Conservation (phyloP, 2,888 invertebrate genomes). For the Lottia scabra region DNA sequence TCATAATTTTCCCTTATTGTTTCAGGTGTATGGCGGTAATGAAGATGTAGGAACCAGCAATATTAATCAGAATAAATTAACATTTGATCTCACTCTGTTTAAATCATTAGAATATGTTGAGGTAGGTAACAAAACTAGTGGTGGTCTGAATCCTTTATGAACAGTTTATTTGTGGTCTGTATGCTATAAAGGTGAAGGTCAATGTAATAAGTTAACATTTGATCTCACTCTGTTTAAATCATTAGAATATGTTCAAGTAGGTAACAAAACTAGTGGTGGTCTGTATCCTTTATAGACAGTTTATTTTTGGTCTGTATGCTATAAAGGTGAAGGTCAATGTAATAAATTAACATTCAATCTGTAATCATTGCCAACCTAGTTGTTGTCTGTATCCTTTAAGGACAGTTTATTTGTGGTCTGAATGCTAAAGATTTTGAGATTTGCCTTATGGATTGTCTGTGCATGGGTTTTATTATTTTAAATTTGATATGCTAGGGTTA, state of each 20-base stretch:
- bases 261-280: too few species aligned
- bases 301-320: too few species aligned
- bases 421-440: too few species aligned
- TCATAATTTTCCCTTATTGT: background rate
- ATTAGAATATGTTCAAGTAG: constrained; percentile 76
- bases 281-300: constrained; percentile 66
- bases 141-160: constrained; percentile 71
- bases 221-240: constrained; percentile 87
- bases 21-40: constrained; percentile 74
- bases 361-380: too few species aligned
- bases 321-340: too few species aligned
- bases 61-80: constrained; percentile 83
- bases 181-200: too few species aligned
- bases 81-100: constrained; percentile 86
- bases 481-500: too few species aligned
- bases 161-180: too few species aligned
- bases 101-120: constrained; percentile 79
- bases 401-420: too few species aligned
- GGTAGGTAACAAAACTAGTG: too few species aligned
- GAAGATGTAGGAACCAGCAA: constrained; percentile 84
- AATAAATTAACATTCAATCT: constrained; percentile 83
- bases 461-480: too few species aligned
- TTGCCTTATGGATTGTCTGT: too few species aligned
- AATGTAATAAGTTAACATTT: constrained; percentile 82
- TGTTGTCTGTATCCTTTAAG: constrained; percentile 72